Percentiles rank a stretch among this genome's conserved stretches.
These are phyloP conservation scores for Ciconia stormi DNA, from an alignment of 2,113 vertebrate species.

Conservation along the genomic window DNA sequence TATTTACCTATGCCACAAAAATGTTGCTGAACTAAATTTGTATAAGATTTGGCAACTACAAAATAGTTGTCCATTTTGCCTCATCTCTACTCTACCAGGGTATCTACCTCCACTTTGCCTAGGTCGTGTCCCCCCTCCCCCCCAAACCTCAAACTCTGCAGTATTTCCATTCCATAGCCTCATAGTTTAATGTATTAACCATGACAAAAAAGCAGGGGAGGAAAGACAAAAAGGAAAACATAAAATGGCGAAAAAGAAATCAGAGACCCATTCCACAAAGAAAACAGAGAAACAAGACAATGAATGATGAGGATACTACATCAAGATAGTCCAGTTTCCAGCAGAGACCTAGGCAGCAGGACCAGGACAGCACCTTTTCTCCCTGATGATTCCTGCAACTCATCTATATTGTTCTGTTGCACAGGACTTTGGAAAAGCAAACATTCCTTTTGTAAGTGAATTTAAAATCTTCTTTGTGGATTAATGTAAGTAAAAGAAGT, in stretches of 20 bases:
- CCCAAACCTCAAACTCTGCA: neutral
- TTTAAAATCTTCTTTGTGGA: neutral
- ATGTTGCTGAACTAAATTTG: neutral
- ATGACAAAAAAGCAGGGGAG: neutral
- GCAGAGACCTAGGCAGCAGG: neutral
- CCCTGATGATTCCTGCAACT: neutral
- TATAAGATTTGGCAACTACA: neutral
- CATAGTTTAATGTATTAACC: neutral
- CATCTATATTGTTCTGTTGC: neutral
- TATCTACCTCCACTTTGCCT: neutral
- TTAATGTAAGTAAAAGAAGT: neutral
- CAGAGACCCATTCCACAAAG: neutral
- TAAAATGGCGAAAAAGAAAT: neutral
- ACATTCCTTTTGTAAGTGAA: neutral
- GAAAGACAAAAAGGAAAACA: neutral
- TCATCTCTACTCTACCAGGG: neutral
- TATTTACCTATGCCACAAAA: neutral
- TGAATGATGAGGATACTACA: rapidly evolving
- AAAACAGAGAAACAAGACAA: neutral
- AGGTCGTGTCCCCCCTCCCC: neutral
- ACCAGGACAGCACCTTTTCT: neutral
- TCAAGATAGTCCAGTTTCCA: neutral
- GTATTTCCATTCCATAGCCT: neutral
- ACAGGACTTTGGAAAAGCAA: neutral
- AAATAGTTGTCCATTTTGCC: neutral